Conservation (phyloP, 2,797 vertebrate genomes). For the Malacoctenus gilli region DNA sequence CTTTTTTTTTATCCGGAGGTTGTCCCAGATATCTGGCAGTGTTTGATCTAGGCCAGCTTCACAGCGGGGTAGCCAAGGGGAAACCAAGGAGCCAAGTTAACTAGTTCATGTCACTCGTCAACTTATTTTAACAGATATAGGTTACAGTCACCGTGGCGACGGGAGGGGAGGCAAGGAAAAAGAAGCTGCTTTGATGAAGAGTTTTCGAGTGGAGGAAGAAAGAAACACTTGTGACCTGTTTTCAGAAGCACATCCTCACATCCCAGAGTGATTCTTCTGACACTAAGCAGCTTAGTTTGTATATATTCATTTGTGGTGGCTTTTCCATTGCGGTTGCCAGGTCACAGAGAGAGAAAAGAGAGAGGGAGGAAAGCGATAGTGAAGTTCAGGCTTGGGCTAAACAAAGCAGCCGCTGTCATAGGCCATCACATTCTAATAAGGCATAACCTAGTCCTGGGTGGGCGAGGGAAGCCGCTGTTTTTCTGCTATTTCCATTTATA, state of each 20-base stretch:
- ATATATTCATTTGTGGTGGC: slow-evolving; percentile 34
- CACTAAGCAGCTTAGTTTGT: slow-evolving; percentile 56
- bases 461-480: slow-evolving; percentile 81
- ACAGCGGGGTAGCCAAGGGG: slow-evolving; percentile 67
- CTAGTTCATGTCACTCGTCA: slow-evolving; percentile 75
- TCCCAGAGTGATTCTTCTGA: slow-evolving; percentile 44
- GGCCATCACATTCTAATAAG: slow-evolving; percentile 80
- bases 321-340: slow-evolving; percentile 51
- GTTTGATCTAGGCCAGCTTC: slow-evolving; percentile 75
- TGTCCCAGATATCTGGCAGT: slow-evolving; percentile 73
- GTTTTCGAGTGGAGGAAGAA: slow-evolving; percentile 8
- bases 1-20: slow-evolving; percentile 21
- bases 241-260: slow-evolving; percentile 33
- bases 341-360: slow-evolving; percentile 39
- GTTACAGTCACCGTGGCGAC: slow-evolving; percentile 29
- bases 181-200: slow-evolving; percentile 20
- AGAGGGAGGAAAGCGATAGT: slow-evolving; percentile 24
- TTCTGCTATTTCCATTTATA: slow-evolving; percentile 83
- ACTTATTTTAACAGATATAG: slow-evolving; percentile 64
- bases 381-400: slow-evolving; percentile 63
- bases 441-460: slow-evolving; percentile 78
- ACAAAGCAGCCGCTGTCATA: slow-evolving; percentile 76
- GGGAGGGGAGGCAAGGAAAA: slow-evolving; percentile 12
- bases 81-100: slow-evolving; percentile 75
- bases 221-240: slow-evolving; percentile 55